These are phyloP conservation scores for Galemys pyrenaicus DNA, from an alignment of 2,113 vertebrate species.

Conservation along the genomic window DNA sequence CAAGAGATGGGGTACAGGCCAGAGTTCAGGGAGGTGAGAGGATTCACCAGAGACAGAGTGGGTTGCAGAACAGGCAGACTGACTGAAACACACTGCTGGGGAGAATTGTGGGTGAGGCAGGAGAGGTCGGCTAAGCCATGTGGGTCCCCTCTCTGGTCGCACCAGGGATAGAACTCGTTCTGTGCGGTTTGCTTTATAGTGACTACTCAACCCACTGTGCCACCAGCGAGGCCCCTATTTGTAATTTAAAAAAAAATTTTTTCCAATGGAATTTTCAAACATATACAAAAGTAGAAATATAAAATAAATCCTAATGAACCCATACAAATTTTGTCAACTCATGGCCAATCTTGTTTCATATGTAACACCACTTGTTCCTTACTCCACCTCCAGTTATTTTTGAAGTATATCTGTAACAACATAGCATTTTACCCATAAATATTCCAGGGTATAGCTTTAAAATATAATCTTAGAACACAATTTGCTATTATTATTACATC, in stretches of 20 bases:
- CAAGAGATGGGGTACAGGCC: too few relatives aligned
- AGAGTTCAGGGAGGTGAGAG: too few relatives aligned
- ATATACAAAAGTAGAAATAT: conserved; percentile 6
- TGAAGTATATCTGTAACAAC: conserved; percentile 7
- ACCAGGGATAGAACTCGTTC: too few relatives aligned
- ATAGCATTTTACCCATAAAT: conserved; percentile 19
- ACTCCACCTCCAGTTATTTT: neutral
- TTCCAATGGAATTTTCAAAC: conserved; percentile 30
- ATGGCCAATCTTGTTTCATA: neutral
- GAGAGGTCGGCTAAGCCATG: too few relatives aligned
- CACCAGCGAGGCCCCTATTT: too few relatives aligned
- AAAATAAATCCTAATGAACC: neutral
- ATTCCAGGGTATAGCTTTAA: conserved; percentile 5
- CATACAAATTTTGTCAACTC: conserved; percentile 20
- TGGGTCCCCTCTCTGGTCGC: too few relatives aligned
- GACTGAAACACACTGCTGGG: too few relatives aligned
- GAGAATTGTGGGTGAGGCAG: too few relatives aligned
- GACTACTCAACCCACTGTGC: too few relatives aligned
- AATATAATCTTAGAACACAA: conserved; percentile 42
- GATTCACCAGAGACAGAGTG: too few relatives aligned
- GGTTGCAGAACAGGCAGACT: too few relatives aligned
- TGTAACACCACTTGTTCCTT: neutral
- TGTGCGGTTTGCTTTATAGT: too few relatives aligned
- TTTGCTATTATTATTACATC: neutral
- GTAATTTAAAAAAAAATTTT: neutral